Evolutionary conservation across 2,113 vertebrate species (phyloP).

Genomic region (Megaceryle torquata): DNA sequence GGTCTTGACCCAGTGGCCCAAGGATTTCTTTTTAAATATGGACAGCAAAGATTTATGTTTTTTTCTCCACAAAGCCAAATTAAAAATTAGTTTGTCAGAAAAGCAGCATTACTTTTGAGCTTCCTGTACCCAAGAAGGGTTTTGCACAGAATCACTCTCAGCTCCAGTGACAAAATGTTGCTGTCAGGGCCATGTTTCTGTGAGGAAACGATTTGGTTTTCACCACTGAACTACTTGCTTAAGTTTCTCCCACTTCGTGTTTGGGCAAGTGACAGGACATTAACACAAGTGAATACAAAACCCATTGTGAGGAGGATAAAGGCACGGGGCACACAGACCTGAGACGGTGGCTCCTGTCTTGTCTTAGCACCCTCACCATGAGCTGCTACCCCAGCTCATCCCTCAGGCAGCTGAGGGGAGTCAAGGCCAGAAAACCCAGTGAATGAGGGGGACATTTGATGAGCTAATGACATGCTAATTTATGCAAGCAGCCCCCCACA

Average conservation of each 20-base stretch:
- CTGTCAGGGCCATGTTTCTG: not conserved
- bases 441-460: too few relatives aligned
- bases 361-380: rapidly evolving
- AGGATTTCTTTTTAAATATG: not conserved
- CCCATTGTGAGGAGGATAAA: rapidly evolving
- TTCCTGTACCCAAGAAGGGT: not conserved
- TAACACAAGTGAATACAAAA: not conserved
- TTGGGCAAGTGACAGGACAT: not conserved
- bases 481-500: too few relatives aligned
- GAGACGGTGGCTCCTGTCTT: rapidly evolving
- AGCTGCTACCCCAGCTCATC: rapidly evolving
- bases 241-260: not conserved
- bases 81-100: not conserved
- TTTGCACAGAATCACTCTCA: not conserved
- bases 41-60: not conserved
- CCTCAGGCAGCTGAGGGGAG: not conserved
- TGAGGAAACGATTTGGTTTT: not conserved
- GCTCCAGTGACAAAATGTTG: not conserved
- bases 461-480: too few relatives aligned
- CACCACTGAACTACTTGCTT: not conserved
- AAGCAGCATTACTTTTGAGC: not conserved
- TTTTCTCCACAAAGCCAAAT: not conserved
- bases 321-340: rapidly evolving
- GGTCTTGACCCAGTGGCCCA: rapidly evolving
- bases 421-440: not conserved